phyloP scores from a whole-genome alignment of 2,888 invertebrate genomes.

The Polydrusus cervinus region DNA sequence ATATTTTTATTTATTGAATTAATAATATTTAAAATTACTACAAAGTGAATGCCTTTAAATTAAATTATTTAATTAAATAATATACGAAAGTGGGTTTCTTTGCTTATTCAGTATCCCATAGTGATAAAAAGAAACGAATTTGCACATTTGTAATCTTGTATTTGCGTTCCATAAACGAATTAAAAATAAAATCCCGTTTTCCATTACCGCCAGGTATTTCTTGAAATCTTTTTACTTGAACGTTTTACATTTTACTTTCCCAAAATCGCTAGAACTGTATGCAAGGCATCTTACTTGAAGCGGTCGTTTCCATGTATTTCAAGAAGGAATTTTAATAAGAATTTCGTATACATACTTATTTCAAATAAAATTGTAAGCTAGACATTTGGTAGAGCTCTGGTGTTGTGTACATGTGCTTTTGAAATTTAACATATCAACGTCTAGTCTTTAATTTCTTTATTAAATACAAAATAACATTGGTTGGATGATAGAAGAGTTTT shows the following conservation, averaged over 20 bases:
- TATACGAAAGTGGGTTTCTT: too few relatives aligned
- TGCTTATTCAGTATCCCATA: too few relatives aligned
- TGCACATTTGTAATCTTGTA: too few relatives aligned
- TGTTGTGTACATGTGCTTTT: not conserved
- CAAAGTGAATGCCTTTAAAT: too few relatives aligned
- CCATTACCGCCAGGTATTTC: not conserved
- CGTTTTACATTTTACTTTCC: not conserved
- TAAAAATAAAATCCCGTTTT: not conserved
- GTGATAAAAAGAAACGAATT: too few relatives aligned
- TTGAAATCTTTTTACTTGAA: not conserved
- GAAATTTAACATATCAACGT: not conserved
- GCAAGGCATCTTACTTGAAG: not conserved
- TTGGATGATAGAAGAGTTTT: too few relatives aligned
- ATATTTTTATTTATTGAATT: too few relatives aligned
- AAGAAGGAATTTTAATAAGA: slow-evolving; percentile 7
- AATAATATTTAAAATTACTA: too few relatives aligned
- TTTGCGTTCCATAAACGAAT: too few relatives aligned
- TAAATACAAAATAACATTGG: too few relatives aligned
- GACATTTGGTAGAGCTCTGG: not conserved
- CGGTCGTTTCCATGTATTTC: not conserved
- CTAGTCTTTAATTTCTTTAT: too few relatives aligned
- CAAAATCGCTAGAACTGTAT: not conserved
- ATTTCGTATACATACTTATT: not conserved
- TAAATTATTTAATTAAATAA: too few relatives aligned
- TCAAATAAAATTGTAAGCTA: not conserved